Conservation (phyloP, 2,797 vertebrate genomes). For the Lacerta bilineata region DNA sequence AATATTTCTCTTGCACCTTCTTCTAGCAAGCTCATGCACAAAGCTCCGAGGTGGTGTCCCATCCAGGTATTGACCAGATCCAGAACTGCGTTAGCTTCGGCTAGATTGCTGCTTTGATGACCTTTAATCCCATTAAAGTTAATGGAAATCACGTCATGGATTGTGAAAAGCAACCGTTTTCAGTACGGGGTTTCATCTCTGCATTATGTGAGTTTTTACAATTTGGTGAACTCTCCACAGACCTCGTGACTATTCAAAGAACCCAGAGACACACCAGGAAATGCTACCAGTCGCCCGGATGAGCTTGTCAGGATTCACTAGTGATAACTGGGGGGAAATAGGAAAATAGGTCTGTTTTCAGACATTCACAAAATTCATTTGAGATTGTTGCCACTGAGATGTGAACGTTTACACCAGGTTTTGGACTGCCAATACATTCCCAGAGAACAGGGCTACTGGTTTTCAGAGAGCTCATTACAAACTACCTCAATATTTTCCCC, state of each 20-base stretch:
- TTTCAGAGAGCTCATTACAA: conserved; percentile 8
- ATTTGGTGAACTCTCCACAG: not conserved
- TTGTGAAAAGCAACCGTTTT: not conserved
- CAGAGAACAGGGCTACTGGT: conserved; percentile 38
- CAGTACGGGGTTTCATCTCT: not conserved
- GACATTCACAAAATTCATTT: not conserved
- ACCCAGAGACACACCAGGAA: not conserved
- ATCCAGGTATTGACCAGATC: not conserved
- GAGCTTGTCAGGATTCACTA: not conserved
- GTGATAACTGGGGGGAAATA: too few species aligned
- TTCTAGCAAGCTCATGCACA: not conserved
- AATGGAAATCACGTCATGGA: conserved; percentile 11
- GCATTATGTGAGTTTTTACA: not conserved
- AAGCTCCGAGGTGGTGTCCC: not conserved
- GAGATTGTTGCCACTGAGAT: not conserved
- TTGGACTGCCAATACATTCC: not conserved
- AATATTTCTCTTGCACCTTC: not conserved
- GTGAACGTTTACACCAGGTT: not conserved
- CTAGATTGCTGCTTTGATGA: not conserved
- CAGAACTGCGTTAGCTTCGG: not conserved
- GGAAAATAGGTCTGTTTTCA: not conserved
- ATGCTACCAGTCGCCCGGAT: not conserved
- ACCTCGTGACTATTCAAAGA: not conserved
- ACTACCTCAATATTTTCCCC: not conserved
- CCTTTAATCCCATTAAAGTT: conserved; percentile 26